Evolutionary conservation across 1,140 invertebrate species (phyloP).

Genomic region (Drosophila lacertosa): DNA sequence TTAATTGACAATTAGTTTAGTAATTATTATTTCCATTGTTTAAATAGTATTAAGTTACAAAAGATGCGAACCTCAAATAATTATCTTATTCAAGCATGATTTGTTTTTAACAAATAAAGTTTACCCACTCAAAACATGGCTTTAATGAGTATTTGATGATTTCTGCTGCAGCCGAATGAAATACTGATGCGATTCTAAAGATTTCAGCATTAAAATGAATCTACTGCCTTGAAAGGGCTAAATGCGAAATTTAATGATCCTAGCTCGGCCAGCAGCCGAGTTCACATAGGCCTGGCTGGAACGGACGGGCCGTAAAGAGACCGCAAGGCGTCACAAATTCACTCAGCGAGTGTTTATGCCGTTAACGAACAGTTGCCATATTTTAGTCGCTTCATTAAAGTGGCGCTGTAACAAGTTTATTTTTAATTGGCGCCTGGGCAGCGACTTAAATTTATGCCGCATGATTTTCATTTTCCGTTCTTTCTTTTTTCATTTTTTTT

Average conservation of each 20-base stretch:
- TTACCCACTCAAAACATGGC: too few relatives aligned
- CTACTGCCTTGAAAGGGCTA: neutral
- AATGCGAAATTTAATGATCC: slow-evolving; percentile 17
- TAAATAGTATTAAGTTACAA: too few relatives aligned
- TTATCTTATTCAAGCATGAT: too few relatives aligned
- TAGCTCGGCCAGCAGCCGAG: slow-evolving; percentile 9
- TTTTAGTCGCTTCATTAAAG: slow-evolving; percentile 72
- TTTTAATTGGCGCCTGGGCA: slow-evolving; percentile 72
- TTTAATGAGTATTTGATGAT: too few relatives aligned
- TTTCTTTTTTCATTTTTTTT: neutral
- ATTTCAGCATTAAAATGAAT: neutral
- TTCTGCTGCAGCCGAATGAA: neutral
- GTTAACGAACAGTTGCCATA: slow-evolving; percentile 54
- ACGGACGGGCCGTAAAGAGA: slow-evolving; percentile 4
- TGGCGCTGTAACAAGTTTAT: slow-evolving; percentile 79
- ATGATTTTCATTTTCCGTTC: slow-evolving; percentile 34
- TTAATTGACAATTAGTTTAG: too few relatives aligned
- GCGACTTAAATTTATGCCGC: slow-evolving; percentile 61
- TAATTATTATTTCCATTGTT: too few relatives aligned
- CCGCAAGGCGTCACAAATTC: slow-evolving; percentile 23
- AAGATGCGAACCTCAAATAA: too few relatives aligned
- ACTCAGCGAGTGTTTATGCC: slow-evolving; percentile 24
- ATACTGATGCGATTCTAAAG: slow-evolving; percentile 11
- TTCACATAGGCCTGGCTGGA: slow-evolving; percentile 31
- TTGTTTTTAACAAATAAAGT: too few relatives aligned